A percentile compares a stretch with the other conserved stretches of the same genome.
Evolutionary conservation across 2,888 invertebrate species (phyloP).

Genomic region (Polyommatus iphigenia): DNA sequence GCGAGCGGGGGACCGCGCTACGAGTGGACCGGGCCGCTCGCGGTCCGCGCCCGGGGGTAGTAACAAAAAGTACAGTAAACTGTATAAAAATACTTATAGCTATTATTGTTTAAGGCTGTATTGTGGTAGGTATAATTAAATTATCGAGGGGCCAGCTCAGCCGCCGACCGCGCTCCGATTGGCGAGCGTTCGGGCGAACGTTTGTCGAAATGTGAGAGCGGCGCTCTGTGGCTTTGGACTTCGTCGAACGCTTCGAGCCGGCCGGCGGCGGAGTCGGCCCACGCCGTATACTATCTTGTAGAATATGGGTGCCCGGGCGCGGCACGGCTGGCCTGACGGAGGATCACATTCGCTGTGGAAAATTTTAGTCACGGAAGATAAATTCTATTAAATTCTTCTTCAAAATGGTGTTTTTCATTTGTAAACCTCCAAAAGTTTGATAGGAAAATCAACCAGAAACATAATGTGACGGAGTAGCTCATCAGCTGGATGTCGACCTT

Average conservation of each 20-base stretch:
- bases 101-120: conserved; percentile 75
- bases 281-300: conserved; percentile 29
- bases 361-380: conserved; percentile 69
- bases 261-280: conserved; percentile 22
- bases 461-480: conserved; percentile 52
- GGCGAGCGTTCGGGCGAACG: conserved; percentile 36
- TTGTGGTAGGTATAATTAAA: conserved; percentile 52
- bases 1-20: background rate
- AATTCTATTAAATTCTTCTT: conserved; percentile 61
- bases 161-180: conserved; percentile 38
- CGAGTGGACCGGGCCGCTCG: conserved; percentile 40
- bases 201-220: conserved; percentile 28
- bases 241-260: conserved; percentile 28
- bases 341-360: conserved; percentile 66
- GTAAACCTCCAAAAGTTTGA: conserved; percentile 80
- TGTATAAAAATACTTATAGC: conserved; percentile 79
- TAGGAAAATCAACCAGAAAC: conserved; percentile 73
- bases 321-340: conserved; percentile 60
- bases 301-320: conserved; percentile 48
- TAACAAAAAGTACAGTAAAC: conserved; percentile 54
- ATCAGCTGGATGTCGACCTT: conserved; percentile 45
- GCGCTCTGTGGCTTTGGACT: conserved; percentile 27
- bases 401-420: conserved; percentile 65
- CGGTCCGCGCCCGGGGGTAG: conserved; percentile 51
- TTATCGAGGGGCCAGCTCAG: conserved; percentile 45